phyloP scores from a whole-genome alignment of 2,113 vertebrate species.

The Eudyptes chrysolophus region DNA sequence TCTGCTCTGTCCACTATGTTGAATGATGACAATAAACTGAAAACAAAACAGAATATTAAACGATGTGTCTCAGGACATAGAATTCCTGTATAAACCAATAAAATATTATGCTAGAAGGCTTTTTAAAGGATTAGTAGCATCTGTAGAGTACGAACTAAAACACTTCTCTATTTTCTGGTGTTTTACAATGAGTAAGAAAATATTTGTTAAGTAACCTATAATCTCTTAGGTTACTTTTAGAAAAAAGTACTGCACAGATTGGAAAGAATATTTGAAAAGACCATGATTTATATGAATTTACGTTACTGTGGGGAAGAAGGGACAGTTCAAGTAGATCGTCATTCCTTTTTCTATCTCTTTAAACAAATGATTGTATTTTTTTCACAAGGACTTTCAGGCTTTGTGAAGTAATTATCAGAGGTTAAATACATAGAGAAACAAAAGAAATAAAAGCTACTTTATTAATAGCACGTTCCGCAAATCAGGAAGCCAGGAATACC shows the following conservation, averaged over 20 bases:
- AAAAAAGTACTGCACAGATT: not conserved
- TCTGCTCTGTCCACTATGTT: not conserved
- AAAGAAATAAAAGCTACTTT: not conserved
- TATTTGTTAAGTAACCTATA: not conserved
- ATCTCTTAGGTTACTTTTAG: not conserved
- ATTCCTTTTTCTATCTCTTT: not conserved
- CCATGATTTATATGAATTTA: not conserved
- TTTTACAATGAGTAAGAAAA: not conserved
- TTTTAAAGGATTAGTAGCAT: not conserved
- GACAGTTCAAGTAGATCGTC: not conserved
- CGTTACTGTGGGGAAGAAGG: not conserved
- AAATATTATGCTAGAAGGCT: not conserved
- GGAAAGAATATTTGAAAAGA: not conserved
- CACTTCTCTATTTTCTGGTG: not conserved
- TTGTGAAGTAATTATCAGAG: not conserved
- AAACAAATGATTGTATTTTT: not conserved
- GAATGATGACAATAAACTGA: not conserved
- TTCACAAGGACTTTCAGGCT: not conserved
- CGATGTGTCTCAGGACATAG: not conserved
- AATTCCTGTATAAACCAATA: not conserved
- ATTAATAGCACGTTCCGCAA: not conserved
- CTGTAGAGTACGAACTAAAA: not conserved
- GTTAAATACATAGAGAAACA: not conserved
- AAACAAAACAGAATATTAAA: not conserved
- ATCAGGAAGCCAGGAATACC: not conserved